phyloP scores from a whole-genome alignment of 2,797 vertebrate species.

The Characodon lateralis region DNA sequence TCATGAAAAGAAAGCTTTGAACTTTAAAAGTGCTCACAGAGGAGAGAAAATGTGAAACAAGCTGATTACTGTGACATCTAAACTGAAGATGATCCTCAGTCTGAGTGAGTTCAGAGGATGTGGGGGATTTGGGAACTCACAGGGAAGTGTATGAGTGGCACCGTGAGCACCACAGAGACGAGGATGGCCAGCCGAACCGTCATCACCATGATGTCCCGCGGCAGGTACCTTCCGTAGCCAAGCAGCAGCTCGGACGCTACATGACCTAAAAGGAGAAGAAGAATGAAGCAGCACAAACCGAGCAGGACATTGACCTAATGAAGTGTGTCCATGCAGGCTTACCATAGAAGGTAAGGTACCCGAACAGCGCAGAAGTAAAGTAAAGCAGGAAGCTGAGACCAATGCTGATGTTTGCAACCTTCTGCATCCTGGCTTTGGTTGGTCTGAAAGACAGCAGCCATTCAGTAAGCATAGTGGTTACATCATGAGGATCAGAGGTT shows the following conservation, averaged over 20 bases:
- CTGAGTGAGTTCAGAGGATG: background rate
- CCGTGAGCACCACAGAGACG: constrained; percentile 88
- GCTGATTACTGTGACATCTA: background rate
- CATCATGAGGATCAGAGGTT: background rate
- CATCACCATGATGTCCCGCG: constrained; percentile 84
- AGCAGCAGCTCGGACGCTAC: constrained; percentile 89
- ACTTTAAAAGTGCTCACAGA: background rate
- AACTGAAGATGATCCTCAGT: too few relatives aligned
- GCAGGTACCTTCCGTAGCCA: constrained; percentile 84
- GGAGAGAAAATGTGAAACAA: background rate
- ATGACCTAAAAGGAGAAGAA: constrained; percentile 75
- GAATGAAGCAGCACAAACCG: background rate
- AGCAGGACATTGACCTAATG: background rate
- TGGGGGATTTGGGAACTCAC: constrained; percentile 78
- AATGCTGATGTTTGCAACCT: constrained; percentile 86
- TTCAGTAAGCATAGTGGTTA: background rate
- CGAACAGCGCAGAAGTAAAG: constrained; percentile 90
- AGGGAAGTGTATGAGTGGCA: constrained; percentile 95
- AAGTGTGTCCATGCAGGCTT: constrained; percentile 48
- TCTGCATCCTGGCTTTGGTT: constrained; percentile 92
- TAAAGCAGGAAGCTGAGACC: constrained; percentile 90
- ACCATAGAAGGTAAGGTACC: constrained; percentile 97
- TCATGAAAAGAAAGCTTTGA: constrained; percentile 16
- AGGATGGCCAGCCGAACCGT: constrained; percentile 88
- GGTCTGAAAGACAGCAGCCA: constrained; percentile 80